Percentiles rank a stretch among this genome's conserved stretches.
Conservation (phyloP, 2,797 vertebrate genomes). For the Artibeus jamaicensis region DNA sequence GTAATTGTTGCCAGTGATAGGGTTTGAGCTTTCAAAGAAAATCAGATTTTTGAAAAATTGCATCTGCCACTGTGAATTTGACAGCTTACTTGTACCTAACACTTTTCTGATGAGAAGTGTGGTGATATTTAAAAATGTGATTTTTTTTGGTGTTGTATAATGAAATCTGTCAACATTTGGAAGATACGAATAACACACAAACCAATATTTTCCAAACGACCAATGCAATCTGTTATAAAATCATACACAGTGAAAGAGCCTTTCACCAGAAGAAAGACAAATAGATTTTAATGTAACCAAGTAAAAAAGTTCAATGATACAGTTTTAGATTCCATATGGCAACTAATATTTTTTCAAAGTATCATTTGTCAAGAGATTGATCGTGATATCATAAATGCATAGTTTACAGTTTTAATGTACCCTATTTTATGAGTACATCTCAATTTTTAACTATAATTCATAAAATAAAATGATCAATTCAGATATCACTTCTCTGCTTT, state of each 20-base stretch:
- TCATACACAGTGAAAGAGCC: neutral
- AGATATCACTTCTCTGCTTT: neutral
- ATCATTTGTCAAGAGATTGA: neutral
- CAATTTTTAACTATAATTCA: neutral
- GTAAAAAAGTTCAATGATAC: neutral
- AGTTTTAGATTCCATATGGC: neutral
- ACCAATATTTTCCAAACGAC: neutral
- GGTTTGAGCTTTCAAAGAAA: conserved; percentile 41
- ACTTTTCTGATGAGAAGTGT: neutral
- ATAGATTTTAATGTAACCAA: neutral
- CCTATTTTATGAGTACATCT: neutral
- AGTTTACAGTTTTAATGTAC: neutral
- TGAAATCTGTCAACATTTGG: conserved; percentile 11
- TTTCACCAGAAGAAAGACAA: neutral
- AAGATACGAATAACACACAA: neutral
- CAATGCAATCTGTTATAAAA: neutral
- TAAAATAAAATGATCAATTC: conserved; percentile 21
- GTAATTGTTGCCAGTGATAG: neutral
- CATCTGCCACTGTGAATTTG: neutral
- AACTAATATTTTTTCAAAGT: neutral
- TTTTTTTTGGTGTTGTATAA: neutral
- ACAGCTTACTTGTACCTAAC: neutral
- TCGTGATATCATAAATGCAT: neutral
- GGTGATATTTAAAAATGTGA: neutral
- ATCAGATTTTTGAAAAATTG: neutral